Percentiles rank a stretch among this genome's conserved stretches.
phyloP scores from a whole-genome alignment of 2,113 vertebrate species.

The Hylia prasina region DNA sequence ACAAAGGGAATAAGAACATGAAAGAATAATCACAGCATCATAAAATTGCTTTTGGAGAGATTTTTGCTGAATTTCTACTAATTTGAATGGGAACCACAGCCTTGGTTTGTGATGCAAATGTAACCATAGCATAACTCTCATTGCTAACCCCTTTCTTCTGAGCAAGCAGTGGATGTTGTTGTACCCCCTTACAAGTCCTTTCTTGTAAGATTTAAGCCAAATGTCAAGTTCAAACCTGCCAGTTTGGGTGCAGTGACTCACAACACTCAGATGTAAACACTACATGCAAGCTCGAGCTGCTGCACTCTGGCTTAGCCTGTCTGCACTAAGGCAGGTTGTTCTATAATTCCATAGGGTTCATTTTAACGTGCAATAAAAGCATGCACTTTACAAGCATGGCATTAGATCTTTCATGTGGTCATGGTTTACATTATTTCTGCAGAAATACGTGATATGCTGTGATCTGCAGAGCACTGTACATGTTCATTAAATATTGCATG shows the following conservation, averaged over 20 bases:
- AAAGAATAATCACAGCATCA: neutral
- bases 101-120: neutral
- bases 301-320: neutral
- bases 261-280: neutral
- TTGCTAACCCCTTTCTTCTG: neutral
- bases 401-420: neutral
- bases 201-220: neutral
- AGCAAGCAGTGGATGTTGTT: neutral
- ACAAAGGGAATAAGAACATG: neutral
- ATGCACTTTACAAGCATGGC: neutral
- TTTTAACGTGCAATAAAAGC: neutral
- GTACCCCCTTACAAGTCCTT: neutral
- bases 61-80: neutral
- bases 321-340: neutral
- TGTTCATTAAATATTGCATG: neutral
- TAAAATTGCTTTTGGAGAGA: neutral
- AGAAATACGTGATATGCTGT: rapidly evolving
- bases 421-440: neutral
- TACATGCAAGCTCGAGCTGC: neutral
- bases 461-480: neutral
- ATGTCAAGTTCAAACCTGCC: neutral
- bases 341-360: neutral
- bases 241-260: neutral
- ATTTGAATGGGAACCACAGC: neutral
- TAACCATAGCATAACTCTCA: neutral